Percentiles rank a stretch among this genome's conserved stretches.
Evolutionary conservation across 2,888 invertebrate genomes (phyloP).

Genomic region (Blera fallax): DNA sequence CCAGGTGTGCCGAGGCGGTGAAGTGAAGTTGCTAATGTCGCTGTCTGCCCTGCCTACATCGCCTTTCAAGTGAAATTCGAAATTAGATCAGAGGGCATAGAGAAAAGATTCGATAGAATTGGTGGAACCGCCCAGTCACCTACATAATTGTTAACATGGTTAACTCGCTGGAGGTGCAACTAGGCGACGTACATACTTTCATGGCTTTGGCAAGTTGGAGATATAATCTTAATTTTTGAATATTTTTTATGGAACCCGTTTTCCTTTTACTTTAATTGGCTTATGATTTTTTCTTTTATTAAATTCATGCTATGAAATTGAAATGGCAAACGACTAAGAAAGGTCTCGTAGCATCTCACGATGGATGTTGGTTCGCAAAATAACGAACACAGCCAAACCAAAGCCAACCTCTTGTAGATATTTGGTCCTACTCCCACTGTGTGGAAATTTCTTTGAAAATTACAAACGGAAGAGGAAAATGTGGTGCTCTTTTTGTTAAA

Average conservation of each 20-base stretch:
- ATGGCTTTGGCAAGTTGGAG: conserved; percentile 32
- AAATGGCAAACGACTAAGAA: neutral
- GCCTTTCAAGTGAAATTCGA: conserved; percentile 35
- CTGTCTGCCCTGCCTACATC: too few species aligned
- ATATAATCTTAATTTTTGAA: too few species aligned
- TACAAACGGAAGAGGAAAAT: too few species aligned
- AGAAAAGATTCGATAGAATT: conserved; percentile 29
- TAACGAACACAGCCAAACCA: neutral
- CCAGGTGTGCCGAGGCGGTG: conserved; percentile 17
- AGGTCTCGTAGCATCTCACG: too few species aligned
- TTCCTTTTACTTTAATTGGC: neutral
- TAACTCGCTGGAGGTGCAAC: conserved; percentile 2
- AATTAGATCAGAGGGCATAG: conserved; percentile 47
- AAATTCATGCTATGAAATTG: neutral
- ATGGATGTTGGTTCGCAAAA: too few species aligned
- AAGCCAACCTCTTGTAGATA: neutral
- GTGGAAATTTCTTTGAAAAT: too few species aligned
- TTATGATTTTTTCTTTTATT: neutral
- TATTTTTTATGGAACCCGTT: neutral
- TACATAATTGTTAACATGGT: conserved; percentile 7
- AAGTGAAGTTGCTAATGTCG: neutral
- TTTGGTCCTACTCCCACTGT: too few species aligned
- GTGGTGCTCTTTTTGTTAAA: too few species aligned
- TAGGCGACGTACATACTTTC: too few species aligned
- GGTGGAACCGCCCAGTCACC: conserved; percentile 20